Base-by-base conservation (phyloP, 2,113 vertebrate genomes). In the Pipa parva region DNA sequence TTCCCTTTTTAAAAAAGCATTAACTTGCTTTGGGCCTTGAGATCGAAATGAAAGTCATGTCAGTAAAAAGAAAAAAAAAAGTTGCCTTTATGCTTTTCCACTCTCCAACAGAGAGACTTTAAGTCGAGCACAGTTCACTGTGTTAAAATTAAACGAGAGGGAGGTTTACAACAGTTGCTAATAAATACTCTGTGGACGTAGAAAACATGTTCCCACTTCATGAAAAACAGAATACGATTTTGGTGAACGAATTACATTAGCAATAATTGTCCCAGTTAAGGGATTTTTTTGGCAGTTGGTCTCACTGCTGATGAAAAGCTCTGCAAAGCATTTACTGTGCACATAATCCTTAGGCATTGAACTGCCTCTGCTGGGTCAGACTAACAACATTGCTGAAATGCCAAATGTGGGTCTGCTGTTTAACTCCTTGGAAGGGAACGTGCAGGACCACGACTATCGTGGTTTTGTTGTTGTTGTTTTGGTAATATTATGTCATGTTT, bases 201-300 rank as follows among this genome's bases (percentile, higher is more conserved):
- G 48, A 61, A 61, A 69, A 60, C 66, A 61, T 69, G 66, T 69
- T 69, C 48, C 66, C 66, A 61, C 66, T 69, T 69, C 60, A 69
- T 69, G 66, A 61, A 69, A 61, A 50, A 48, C 57, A 25, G 25
- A 54, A 69, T 51, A 60, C 48, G 33, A 28, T 59, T 65, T 59
- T 59, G 56, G 55, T 51, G 24, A 68, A 58, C n/a, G 65, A 59
- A 59, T 60, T 28, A 52, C 66, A 69, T 61, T 52, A 52, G 48
- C 66, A 52, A 61, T 60, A 69, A 69, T 59, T 59, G 65, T 61
- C n/a, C 48, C 66, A 25, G 57, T 37, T 51, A 69, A 60, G 66
- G 36, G 18, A 39, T 50, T 69, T 65, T 33, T 51, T 59, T 59
- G 65, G 65, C 65, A 68, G 65, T 33, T 29, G 55, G 25, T 58